Conservation (phyloP, 2,113 vertebrate species). For the Anseranas semipalmata region DNA sequence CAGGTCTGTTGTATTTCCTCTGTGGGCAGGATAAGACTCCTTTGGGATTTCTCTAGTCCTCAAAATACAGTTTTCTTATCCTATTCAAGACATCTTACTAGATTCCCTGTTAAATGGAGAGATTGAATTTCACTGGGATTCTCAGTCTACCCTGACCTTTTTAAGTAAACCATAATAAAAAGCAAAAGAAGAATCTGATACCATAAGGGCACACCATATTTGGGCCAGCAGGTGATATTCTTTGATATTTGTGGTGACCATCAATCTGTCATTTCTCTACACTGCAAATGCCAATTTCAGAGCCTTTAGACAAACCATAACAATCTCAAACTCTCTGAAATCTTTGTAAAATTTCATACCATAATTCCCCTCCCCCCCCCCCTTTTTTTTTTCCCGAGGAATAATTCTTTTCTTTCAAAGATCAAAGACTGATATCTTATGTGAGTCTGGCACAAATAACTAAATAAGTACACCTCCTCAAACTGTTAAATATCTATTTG, state of each 20-base stretch:
- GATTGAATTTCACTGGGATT: conserved; percentile 73
- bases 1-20: neutral
- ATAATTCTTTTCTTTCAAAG: neutral
- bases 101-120: conserved; percentile 67
- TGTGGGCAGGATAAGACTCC: neutral
- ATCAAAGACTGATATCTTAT: neutral
- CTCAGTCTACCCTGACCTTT: conserved; percentile 67
- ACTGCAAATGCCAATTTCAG: neutral
- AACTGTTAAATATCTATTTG: conserved; percentile 9
- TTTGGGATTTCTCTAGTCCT: neutral
- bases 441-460: neutral
- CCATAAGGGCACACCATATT: conserved; percentile 26
- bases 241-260: conserved; percentile 51
- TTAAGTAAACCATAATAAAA: conserved; percentile 66
- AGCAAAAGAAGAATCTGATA: conserved; percentile 64
- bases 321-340: neutral
- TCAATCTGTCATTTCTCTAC: conserved; percentile 48
- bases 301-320: neutral
- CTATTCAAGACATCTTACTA: conserved; percentile 50
- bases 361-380: too few relatives aligned
- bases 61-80: conserved; percentile 35
- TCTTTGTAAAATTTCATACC: neutral
- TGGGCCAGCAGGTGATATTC: conserved; percentile 67
- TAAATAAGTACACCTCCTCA: neutral
- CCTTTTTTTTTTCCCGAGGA: neutral